Evolutionary conservation across 2,888 invertebrate species (phyloP).

Genomic region (Villa cingulata): DNA sequence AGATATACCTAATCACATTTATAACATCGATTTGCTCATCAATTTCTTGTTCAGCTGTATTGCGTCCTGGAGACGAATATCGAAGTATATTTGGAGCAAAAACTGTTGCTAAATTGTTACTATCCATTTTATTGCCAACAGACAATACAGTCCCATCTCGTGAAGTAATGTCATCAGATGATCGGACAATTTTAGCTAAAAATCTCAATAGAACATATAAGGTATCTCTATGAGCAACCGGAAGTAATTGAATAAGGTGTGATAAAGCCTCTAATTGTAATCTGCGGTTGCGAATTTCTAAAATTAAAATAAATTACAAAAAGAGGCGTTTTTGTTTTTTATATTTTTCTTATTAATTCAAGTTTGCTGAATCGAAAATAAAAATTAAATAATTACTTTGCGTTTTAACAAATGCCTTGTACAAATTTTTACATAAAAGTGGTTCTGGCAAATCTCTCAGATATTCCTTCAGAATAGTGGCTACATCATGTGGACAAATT

Average conservation of each 20-base stretch:
- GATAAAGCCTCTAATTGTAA: slow-evolving; percentile 72
- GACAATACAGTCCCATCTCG: slow-evolving; percentile 21
- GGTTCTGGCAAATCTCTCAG: slow-evolving; percentile 87
- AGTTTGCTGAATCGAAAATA: not conserved
- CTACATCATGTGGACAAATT: slow-evolving; percentile 86
- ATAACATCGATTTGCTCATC: slow-evolving; percentile 79
- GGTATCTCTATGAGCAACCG: slow-evolving; percentile 80
- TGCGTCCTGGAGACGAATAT: slow-evolving; percentile 36
- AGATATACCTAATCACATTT: slow-evolving; percentile 56
- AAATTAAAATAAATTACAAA: not conserved
- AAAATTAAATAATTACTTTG: slow-evolving; percentile 49
- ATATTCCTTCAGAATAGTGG: slow-evolving; percentile 84
- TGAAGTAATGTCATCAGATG: slow-evolving; percentile 24
- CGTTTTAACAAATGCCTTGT: slow-evolving; percentile 78
- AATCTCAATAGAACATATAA: slow-evolving; percentile 62
- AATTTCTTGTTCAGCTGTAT: slow-evolving; percentile 25
- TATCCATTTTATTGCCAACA: slow-evolving; percentile 84
- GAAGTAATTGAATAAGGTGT: slow-evolving; percentile 71
- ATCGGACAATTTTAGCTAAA: slow-evolving; percentile 44
- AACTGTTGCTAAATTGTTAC: slow-evolving; percentile 79
- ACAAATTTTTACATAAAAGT: slow-evolving; percentile 75
- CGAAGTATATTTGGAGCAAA: slow-evolving; percentile 91
- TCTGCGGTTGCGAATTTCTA: slow-evolving; percentile 70
- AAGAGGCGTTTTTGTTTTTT: no score
- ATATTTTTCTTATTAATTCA: no score